Percentiles rank a stretch among this genome's conserved stretches.
phyloP scores from a whole-genome alignment of 2,888 invertebrate genomes.

The Mythimna impura region DNA sequence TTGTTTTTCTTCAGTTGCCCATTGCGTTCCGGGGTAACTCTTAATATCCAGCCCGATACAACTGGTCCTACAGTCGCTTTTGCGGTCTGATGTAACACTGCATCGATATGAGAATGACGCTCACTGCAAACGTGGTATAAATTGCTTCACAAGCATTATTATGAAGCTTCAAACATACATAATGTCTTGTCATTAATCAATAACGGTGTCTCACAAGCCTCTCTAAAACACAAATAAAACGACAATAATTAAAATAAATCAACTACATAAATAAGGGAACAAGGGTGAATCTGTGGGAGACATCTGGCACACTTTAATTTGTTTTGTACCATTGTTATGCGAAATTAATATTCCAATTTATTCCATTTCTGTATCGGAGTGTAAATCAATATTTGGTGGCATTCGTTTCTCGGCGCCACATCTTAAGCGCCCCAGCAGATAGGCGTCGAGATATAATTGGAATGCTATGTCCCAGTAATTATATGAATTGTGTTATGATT shows the following conservation, averaged over 20 bases:
- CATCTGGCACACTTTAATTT: conserved; percentile 90
- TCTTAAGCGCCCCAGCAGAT: conserved; percentile 61
- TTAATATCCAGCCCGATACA: neutral
- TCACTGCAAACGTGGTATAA: neutral
- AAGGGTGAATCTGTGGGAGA: conserved; percentile 82
- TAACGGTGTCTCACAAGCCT: neutral
- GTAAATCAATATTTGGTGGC: conserved; percentile 87
- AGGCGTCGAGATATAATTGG: conserved; percentile 75
- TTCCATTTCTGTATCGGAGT: conserved; percentile 88
- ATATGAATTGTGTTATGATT: conserved; percentile 70
- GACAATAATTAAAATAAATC: conserved; percentile 80
- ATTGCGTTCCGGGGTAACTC: too few species aligned
- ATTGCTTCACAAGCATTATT: neutral
- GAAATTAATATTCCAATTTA: conserved; percentile 90
- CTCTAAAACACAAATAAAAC: conserved; percentile 66
- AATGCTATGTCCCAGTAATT: conserved; percentile 75
- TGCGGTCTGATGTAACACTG: conserved; percentile 4
- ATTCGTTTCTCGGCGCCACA: conserved; percentile 72
- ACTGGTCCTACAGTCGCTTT: neutral
- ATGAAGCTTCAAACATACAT: neutral
- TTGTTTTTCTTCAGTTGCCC: too few species aligned
- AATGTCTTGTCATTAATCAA: conserved; percentile 11
- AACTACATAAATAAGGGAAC: conserved; percentile 82
- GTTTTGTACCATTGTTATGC: conserved; percentile 88
- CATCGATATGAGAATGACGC: neutral